phyloP scores from a whole-genome alignment of 2,888 invertebrate species.

The Cataglyphis cursor region DNA sequence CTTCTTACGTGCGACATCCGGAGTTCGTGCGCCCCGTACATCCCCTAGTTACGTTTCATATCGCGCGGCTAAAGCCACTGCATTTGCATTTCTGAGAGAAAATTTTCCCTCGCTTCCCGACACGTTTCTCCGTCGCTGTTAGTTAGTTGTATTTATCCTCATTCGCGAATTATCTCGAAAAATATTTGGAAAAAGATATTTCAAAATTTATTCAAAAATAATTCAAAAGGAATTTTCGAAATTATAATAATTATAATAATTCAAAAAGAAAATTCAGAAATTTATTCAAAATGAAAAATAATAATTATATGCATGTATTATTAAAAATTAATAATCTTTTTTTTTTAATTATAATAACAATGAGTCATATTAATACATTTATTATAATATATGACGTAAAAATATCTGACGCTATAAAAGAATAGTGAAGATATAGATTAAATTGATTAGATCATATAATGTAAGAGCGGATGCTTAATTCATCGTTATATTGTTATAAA shows the following conservation, averaged over 20 bases:
- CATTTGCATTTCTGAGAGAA: constrained; percentile 8
- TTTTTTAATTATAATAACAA: neutral
- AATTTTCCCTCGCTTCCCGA: neutral
- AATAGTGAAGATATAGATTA: neutral
- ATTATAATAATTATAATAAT: no score
- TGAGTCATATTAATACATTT: neutral
- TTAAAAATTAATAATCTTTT: neutral
- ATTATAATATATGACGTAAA: neutral
- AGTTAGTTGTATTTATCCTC: neutral
- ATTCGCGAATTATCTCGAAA: neutral
- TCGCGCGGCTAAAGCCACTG: constrained; percentile 12
- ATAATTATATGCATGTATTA: no score
- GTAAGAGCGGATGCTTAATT: neutral
- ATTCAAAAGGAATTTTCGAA: no score
- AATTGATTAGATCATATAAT: neutral
- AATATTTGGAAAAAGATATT: neutral
- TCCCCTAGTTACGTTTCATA: constrained; percentile 18
- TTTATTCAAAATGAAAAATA: neutral
- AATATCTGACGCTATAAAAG: neutral
- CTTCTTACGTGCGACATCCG: neutral
- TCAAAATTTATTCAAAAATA: neutral
- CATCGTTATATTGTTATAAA: neutral
- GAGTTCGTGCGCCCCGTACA: neutral
- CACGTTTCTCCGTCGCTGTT: neutral
- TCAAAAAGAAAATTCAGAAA: no score